Evolutionary conservation across 2,797 vertebrate genomes (phyloP), one percentile per base, ranked within the genome.

Genomic region (Malurus splendens): DNA sequence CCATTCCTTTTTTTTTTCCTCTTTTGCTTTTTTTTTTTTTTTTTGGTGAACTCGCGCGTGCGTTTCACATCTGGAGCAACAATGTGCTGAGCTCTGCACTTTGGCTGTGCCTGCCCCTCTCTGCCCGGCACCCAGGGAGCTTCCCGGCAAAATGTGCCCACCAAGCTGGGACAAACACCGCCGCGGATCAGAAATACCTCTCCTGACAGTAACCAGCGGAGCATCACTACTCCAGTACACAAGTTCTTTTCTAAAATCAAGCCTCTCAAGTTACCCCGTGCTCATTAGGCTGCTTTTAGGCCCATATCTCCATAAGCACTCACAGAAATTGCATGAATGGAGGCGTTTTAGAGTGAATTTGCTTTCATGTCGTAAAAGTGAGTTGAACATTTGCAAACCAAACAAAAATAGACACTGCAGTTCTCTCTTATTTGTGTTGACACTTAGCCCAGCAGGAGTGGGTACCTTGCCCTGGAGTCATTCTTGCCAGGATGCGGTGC

Each of bases 81-180:
- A 57, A 86, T 76, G 77, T 89, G 90, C 86, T 92, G 64, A 91
- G 92, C 92, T 94, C 24, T 56, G 87, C 89, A 81, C 16, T 86
- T 87, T 13, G 70, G 62, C 60, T 30, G 52, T 12, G 48, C 73
- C 87, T 39, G 81, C 60, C 74, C 39, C 30, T 11, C 62, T 32
- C 42, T 85, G 83, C 65, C 56, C 66, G 18, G 70, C 76, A 3
- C 50, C 25, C 55, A 14, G 77, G 27, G 59, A 47, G 16, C 33
- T 76, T n/a, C 24, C 9, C 42, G 30, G 60, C 68, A 19, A 48
- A 68, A 9, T 0, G 27, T 12, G 4, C 73, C 70, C 51, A 3
- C 57, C 22, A 3, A 7, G 7, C 0, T 11, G 33, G 39, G 48
- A 8, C 19, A 16, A 18, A 13, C 60, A 4, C 39, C 5, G 4